Base-by-base conservation (phyloP, 1,140 invertebrate genomes). In the Zophobas morio region DNA sequence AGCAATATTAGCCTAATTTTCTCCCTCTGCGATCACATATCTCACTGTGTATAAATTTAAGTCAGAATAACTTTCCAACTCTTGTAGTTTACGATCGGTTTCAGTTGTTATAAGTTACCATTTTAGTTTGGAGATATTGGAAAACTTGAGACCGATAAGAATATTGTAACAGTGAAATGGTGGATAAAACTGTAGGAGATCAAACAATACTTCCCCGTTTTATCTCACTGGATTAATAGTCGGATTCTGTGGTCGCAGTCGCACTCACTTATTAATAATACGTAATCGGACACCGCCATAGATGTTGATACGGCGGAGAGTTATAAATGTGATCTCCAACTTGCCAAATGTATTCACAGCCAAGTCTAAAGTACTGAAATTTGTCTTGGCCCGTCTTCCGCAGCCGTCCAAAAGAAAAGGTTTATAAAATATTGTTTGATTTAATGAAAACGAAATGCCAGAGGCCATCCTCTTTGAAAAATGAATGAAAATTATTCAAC, bases 341-440 rank as follows among this genome's bases (percentile, higher is more conserved):
- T 77, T 75, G 77, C 66, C 47, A 78, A 80, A 80, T 80, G 76
- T 80, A 80, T 80, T 78, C 79, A 80, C 76, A 75, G 73, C 34
- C 36, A 20, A 71, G 72, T 51, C 63, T 70, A 78, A 78, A 80
- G 79, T 80, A 77, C 57, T 70, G 56, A 56, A 80, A 80, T 80
- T 80, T 80, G 79, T 80, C 79, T 78, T 78, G 40, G 60, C 60
- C 70, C 70, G 79, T 80, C 79, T 78, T 80, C 53, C 53, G 33
- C 79, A 80, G 76, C 71, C 49, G 79, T 78, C 76, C 74, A 42
- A 73, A 80, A 66, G 63, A 77, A 74, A 80, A 80, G 76, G 79
- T 78, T 80, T 78, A 78, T 80, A 80, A 80, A 66, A 80, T 80
- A 80, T 80, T 75, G 76, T 80, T 78, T 80, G 76, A 80, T 80